These are phyloP conservation scores for Cryptus armator DNA, from an alignment of 2,888 invertebrate species.

Conservation along the genomic window DNA sequence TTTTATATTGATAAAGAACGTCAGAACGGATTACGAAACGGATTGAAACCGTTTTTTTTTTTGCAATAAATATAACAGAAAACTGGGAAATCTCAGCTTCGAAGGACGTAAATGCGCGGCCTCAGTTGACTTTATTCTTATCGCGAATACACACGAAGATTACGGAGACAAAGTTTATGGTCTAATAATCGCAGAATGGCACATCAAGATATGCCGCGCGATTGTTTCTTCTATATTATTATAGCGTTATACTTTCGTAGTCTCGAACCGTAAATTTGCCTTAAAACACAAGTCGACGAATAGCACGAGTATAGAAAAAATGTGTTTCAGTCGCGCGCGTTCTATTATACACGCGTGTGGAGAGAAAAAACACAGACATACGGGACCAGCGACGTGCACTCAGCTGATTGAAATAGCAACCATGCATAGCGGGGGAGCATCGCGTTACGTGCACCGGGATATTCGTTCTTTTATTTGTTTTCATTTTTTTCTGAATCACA, in stretches of 20 bases:
- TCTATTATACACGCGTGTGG: constrained; percentile 24
- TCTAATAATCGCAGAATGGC: constrained; percentile 51
- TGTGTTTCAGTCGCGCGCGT: constrained; percentile 36
- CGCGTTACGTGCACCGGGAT: background rate
- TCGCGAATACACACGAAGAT: constrained; percentile 30
- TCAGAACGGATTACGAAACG: background rate
- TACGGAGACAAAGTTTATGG: constrained; percentile 58
- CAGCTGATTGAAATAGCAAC: constrained; percentile 63
- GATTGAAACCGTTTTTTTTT: background rate
- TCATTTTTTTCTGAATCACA: background rate
- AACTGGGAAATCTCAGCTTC: constrained; percentile 7
- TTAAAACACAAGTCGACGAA: constrained; percentile 30
- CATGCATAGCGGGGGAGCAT: constrained; percentile 42
- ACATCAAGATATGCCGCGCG: background rate
- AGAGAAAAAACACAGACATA: constrained; percentile 24
- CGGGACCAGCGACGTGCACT: constrained; percentile 47
- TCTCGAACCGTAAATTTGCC: constrained; percentile 6
- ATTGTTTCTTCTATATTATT: constrained; percentile 37
- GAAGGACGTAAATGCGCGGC: background rate
- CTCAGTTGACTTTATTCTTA: constrained; percentile 13
- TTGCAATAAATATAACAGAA: background rate
- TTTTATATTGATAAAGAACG: background rate
- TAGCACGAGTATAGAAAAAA: constrained; percentile 9
- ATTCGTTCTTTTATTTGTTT: constrained; percentile 2
- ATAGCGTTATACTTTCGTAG: constrained; percentile 9